phyloP scores from a whole-genome alignment of 2,113 vertebrate species.

The Marmota monax region DNA sequence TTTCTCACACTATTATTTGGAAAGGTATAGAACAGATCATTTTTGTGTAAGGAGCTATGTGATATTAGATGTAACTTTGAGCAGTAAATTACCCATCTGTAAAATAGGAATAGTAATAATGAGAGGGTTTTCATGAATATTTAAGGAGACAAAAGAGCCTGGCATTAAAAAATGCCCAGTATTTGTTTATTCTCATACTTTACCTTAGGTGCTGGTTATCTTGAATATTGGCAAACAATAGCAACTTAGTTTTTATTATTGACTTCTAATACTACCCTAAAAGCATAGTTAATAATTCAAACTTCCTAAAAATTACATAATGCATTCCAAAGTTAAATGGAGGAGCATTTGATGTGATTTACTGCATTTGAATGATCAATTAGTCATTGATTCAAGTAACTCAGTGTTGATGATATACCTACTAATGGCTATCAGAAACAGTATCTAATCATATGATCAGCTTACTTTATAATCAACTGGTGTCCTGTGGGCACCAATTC shows the following conservation, averaged over 20 bases:
- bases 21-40: not conserved
- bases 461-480: not conserved
- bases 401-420: not conserved
- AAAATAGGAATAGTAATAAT: slow-evolving; percentile 2
- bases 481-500: not conserved
- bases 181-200: not conserved
- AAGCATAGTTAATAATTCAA: slow-evolving; percentile 12
- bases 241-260: slow-evolving; percentile 43
- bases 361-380: not conserved
- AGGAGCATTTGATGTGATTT: slow-evolving; percentile 28
- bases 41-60: slow-evolving; percentile 15
- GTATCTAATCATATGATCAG: not conserved
- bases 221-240: slow-evolving; percentile 4
- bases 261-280: not conserved
- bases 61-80: not conserved
- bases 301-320: slow-evolving; percentile 15
- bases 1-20: slow-evolving; percentile 24
- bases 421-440: not conserved
- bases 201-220: not conserved
- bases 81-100: not conserved
- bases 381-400: not conserved
- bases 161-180: not conserved
- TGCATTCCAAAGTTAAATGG: slow-evolving; percentile 19
- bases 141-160: not conserved
- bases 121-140: not conserved